Evolutionary conservation across 2,888 invertebrate species (phyloP), one percentile per base, ranked within the genome.

Genomic region (Odontocolon sp.): DNA sequence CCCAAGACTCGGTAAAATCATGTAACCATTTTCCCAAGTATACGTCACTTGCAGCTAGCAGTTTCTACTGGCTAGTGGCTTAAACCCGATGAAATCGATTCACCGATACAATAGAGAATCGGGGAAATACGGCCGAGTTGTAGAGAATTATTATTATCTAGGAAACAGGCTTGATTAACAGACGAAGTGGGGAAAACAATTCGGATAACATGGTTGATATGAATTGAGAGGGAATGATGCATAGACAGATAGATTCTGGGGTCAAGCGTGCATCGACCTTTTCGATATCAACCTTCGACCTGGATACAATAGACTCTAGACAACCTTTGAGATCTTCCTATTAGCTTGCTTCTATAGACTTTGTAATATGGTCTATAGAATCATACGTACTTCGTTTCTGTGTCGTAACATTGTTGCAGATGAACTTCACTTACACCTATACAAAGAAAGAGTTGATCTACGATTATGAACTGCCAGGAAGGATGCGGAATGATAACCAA

Each of bases 181-280:
- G 42, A 26, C 26, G 4, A 56, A 23, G 18, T 33, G 33, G 26
- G 6, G n/a, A 21, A 40, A 40, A 23, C n/a, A 3, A 3, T 26
- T 9, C n/a, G 14, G n/a, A 18, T 6, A 33, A 21, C 45, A 5
- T 16, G 14, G 21, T 4, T 31, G 59, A 40, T 26, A 6, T 23
- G n/a, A n/a, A 45, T 36, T 31, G 23, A 50, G 8, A 36, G 45
- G n/a, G 56, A 26, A 14, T 26, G 9, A 1, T 31, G 31, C 36
- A 56, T 5, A 26, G 33, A 33, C 56, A 28, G 47, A 16, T 31
- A 9, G 40, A 26, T 54, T 56, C 54, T 54, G 26, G 66, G 75
- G 75, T 76, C 70, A 66, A 70, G 54, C 75, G 75, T 76, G 28
- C 75, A 47, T 52, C 66, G 70, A 70, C 75, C 70, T 76, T 70